phyloP scores from a whole-genome alignment of 2,113 vertebrate species.

The Martes martes region DNA sequence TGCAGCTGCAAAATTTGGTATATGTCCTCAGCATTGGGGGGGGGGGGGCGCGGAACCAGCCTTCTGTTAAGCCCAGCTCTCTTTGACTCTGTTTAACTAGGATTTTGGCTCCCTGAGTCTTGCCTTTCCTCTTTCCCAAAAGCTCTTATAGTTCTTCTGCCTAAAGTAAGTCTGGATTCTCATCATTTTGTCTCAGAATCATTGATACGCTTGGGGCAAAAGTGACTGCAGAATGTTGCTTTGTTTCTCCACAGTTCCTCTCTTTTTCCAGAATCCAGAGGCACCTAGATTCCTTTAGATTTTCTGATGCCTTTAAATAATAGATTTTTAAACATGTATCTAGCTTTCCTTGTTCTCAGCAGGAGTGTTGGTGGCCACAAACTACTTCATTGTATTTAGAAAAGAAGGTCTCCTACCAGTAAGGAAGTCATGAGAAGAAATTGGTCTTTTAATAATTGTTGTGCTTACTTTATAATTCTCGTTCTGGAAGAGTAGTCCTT shows the following conservation, averaged over 20 bases:
- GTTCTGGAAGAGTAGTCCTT: neutral
- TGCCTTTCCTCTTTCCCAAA: neutral
- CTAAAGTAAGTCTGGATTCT: constrained; percentile 8
- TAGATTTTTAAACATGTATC: neutral
- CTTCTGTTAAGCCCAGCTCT: neutral
- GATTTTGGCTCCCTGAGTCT: neutral
- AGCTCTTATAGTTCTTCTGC: neutral
- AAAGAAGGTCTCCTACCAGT: neutral
- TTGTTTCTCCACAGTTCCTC: neutral
- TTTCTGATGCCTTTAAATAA: neutral
- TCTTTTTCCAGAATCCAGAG: neutral
- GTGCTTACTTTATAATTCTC: neutral
- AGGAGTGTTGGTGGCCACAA: neutral
- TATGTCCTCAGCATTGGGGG: neutral
- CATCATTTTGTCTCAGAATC: neutral
- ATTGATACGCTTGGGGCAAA: neutral
- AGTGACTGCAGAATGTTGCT: neutral
- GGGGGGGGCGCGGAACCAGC: neutral
- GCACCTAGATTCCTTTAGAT: neutral
- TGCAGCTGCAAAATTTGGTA: neutral
- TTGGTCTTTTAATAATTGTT: neutral
- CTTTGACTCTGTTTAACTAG: neutral
- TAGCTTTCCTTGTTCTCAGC: neutral
- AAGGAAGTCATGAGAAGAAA: neutral
- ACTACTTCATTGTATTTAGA: neutral